Conservation (phyloP, 2,113 vertebrate species). For the Grammomys surdaster region DNA sequence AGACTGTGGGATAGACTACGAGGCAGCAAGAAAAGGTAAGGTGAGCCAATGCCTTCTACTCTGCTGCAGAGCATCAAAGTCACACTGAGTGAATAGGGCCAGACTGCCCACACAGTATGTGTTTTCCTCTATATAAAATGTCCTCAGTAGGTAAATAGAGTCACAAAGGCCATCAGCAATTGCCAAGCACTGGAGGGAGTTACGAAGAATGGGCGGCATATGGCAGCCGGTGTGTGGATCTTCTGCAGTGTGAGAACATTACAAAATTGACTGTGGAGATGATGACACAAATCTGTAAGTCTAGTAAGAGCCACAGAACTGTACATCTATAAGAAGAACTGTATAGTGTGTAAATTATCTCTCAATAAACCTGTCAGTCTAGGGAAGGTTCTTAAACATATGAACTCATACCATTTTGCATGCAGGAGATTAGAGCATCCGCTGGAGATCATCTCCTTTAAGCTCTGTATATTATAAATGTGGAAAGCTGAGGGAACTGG, state of each 20-base stretch:
- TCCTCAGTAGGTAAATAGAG: neutral
- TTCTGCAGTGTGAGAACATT: neutral
- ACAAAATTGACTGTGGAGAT: neutral
- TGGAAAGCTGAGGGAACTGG: neutral
- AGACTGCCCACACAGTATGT: neutral
- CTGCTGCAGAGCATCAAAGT: neutral
- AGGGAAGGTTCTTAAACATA: neutral
- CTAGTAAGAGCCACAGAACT: neutral
- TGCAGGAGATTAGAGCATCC: neutral
- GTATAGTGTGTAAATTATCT: neutral
- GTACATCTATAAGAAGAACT: neutral
- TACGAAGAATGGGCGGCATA: neutral
- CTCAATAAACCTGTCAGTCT: conserved; percentile 4
- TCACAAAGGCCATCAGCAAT: neutral
- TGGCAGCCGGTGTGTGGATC: neutral
- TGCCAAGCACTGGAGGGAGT: neutral
- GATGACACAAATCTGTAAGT: neutral
- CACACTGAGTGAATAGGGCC: neutral
- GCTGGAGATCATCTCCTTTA: neutral
- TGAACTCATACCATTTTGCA: neutral
- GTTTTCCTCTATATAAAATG: conserved; percentile 1
- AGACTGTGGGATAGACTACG: neutral
- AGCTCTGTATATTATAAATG: neutral
- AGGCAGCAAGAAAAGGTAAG: neutral
- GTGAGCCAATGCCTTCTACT: neutral